Evolutionary conservation across 64 coral and sea anemone genomes (phyloP).

Genomic region (Montipora foliosa): DNA sequence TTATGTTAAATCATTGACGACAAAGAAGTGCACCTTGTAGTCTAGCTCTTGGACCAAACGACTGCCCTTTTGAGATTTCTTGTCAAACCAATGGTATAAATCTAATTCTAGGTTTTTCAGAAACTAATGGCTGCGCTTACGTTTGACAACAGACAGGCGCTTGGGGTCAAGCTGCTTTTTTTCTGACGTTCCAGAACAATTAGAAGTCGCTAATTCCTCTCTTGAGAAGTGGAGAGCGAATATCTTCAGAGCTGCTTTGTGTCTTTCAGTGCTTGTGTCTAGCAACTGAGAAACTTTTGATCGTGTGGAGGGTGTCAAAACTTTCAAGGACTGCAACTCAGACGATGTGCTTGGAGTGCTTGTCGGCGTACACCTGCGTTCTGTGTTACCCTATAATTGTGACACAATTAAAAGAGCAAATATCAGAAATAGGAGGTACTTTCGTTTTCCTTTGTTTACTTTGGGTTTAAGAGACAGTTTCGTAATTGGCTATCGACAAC

Average conservation of each 20-base stretch:
- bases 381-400: neutral
- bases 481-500: no score
- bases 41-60: constrained; percentile 2
- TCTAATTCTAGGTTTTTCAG: constrained; percentile 1
- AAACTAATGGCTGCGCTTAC: neutral
- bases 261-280: neutral
- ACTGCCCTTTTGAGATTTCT: neutral
- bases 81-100: neutral
- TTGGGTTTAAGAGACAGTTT: no score
- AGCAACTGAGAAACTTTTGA: neutral
- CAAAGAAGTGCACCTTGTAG: neutral
- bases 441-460: neutral
- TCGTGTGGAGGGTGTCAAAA: neutral
- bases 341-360: neutral
- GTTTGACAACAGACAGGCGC: neutral
- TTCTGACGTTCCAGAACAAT: neutral
- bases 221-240: neutral
- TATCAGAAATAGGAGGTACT: neutral
- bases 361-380: neutral
- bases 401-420: neutral
- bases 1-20: neutral
- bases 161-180: neutral
- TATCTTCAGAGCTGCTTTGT: neutral
- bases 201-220: neutral
- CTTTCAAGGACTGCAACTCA: neutral